phyloP scores from a whole-genome alignment of 2,113 vertebrate species.

The Tringa solitaria region DNA sequence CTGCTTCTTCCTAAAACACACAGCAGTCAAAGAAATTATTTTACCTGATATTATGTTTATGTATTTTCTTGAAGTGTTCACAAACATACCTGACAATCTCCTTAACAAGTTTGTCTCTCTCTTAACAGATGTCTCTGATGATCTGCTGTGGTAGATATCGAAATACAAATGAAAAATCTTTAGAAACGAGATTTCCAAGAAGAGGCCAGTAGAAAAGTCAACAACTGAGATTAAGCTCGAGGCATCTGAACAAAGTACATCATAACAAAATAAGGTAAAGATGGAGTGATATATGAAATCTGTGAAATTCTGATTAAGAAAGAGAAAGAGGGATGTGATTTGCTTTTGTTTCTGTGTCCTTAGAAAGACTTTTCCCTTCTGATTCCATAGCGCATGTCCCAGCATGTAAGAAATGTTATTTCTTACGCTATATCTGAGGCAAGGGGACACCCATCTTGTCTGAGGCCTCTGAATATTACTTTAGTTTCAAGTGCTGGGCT shows the following conservation, averaged over 20 bases:
- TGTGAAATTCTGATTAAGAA: not conserved
- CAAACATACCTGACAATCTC: not conserved
- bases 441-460: not conserved
- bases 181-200: not conserved
- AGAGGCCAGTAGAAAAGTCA: not conserved
- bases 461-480: not conserved
- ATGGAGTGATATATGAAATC: not conserved
- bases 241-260: not conserved
- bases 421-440: not conserved
- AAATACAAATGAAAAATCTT: not conserved
- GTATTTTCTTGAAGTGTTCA: not conserved
- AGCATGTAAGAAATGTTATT: not conserved
- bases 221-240: not conserved
- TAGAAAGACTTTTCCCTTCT: not conserved
- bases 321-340: not conserved
- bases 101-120: too few relatives aligned
- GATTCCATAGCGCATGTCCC: not conserved
- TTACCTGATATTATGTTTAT: not conserved
- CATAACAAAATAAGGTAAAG: not conserved
- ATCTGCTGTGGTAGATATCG: not conserved
- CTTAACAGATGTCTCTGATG: not conserved
- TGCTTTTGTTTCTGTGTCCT: not conserved
- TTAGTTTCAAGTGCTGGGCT: not conserved
- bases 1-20: fast-evolving
- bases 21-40: not conserved